Conservation (phyloP, 2,113 vertebrate genomes). For the Pseudorasbora parva region DNA sequence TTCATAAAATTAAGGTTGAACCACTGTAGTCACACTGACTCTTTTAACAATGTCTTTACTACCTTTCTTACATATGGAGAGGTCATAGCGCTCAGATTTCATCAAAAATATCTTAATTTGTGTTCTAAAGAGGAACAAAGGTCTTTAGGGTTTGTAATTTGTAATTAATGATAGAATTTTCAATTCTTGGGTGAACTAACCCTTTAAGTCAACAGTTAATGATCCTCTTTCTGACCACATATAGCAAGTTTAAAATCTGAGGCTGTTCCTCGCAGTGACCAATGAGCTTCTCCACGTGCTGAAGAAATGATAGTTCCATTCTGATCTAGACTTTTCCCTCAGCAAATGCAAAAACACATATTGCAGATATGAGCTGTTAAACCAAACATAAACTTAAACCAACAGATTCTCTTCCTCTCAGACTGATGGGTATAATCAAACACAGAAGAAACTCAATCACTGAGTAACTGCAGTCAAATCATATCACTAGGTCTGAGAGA, state of each 20-base stretch:
- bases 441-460: background rate
- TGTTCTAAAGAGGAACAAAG: too few relatives aligned
- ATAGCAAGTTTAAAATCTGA: background rate
- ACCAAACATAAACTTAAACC: background rate
- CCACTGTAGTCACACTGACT: too few relatives aligned
- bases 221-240: background rate
- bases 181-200: too few relatives aligned
- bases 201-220: background rate
- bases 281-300: background rate
- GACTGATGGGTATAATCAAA: background rate
- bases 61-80: too few relatives aligned
- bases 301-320: background rate
- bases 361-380: background rate
- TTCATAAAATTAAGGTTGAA: too few relatives aligned
- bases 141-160: too few relatives aligned
- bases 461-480: background rate
- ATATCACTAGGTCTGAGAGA: background rate
- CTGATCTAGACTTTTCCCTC: background rate
- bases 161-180: too few relatives aligned
- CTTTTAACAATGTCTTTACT: too few relatives aligned
- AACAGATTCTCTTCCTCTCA: background rate
- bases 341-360: background rate
- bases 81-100: too few relatives aligned
- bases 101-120: too few relatives aligned
- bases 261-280: background rate